Conservation (phyloP, 2,888 invertebrate genomes). For the Sesia apiformis region DNA sequence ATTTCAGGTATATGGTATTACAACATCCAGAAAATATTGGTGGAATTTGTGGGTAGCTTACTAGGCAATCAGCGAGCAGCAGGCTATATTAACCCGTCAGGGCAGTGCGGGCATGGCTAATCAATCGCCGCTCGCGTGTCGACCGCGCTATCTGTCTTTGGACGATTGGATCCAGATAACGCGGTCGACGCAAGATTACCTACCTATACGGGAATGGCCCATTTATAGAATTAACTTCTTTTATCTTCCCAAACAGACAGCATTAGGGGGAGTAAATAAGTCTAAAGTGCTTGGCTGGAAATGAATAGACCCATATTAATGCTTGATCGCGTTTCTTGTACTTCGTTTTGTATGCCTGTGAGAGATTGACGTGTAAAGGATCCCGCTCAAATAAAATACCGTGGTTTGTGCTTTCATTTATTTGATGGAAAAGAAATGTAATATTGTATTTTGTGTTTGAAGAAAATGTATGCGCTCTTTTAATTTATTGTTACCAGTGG, state of each 20-base stretch:
- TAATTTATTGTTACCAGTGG: too few species aligned
- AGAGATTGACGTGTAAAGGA: too few species aligned
- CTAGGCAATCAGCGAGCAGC: constrained; percentile 60
- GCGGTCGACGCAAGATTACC: constrained; percentile 60
- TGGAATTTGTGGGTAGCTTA: constrained; percentile 36
- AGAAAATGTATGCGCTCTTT: too few species aligned
- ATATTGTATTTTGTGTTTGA: too few species aligned
- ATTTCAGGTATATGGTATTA: not conserved
- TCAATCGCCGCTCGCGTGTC: constrained; percentile 72
- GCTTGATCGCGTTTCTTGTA: constrained; percentile 20
- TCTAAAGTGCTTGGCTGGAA: constrained; percentile 40
- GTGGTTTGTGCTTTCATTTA: too few species aligned
- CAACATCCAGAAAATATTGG: not conserved
- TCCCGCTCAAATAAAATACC: too few species aligned
- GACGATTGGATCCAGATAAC: constrained; percentile 66
- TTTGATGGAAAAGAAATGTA: too few species aligned
- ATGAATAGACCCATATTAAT: constrained; percentile 43
- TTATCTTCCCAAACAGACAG: constrained; percentile 59
- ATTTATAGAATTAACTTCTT: constrained; percentile 71
- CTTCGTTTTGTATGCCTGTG: not conserved
- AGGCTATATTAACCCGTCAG: constrained; percentile 71
- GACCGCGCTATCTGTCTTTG: constrained; percentile 70
- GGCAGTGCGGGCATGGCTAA: constrained; percentile 62
- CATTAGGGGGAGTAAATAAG: constrained; percentile 59
- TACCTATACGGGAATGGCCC: constrained; percentile 61